Evolutionary conservation across 2,888 invertebrate genomes (phyloP), one percentile per base, ranked within the genome.

Genomic region (Epinotia ramella): DNA sequence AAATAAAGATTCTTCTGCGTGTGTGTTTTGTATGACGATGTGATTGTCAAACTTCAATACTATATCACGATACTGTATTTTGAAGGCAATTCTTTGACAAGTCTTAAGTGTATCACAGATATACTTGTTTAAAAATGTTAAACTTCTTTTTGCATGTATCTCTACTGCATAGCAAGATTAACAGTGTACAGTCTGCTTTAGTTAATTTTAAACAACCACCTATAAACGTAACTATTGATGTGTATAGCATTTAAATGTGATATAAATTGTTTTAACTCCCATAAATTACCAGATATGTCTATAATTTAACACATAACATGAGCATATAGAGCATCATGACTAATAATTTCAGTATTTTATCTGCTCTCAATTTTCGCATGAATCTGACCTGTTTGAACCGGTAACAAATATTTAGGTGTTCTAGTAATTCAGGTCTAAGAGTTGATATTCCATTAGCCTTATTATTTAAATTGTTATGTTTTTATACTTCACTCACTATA

Each of bases 281-380:
- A 16, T 24, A 28, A 57, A 65, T 18, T 33, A 67, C 33, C 3
- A 67, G 20, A 71, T 72, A 57, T 46, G 13, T 73, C 3, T 65
- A 73, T 63, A 33, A 53, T 46, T 49, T 28, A 70, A 49, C 66
- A 53, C 56, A 60, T 33, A 64, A 56, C 56, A 72, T 73, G 72
- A 65, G 72, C 72, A 24, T 65, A 64, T 71, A 62, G 40, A 16
- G 44, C 24, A 59, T 24, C 46, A 16, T 59, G n/a, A 16, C 46
- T 46, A 46, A 60, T 44, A 59, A 60, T 46, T 46, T 46, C 59
- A 46, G 59, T 69, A 60, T 20, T 60, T 69, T 57, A 46, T 69
- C 33, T 46, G 16, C 20, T 5, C 24, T 28, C 24, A 16, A 46
- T 13, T 0, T n/a, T 40, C 12, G 40, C 40, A 7, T 3, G 4